Evolutionary conservation across 1,140 invertebrate species (phyloP), one percentile per base, ranked within the genome.

Genomic region (Gonatopus flavifemur): DNA sequence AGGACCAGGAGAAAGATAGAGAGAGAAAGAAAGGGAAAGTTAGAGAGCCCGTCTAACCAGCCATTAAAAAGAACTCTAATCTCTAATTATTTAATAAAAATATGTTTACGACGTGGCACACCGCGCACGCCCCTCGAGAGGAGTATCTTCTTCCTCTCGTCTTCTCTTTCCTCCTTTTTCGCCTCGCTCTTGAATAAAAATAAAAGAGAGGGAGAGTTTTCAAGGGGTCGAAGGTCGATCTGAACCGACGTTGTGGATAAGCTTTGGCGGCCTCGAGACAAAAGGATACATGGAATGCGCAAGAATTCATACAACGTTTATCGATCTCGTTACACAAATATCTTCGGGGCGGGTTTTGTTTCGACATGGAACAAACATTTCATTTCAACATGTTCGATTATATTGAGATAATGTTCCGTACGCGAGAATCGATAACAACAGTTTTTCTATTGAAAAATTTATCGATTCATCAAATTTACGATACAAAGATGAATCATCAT

Each of bases 1-100:
- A 67, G 22, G 40, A 70, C 67, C 67, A 55, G 58, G 70, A 66
- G 69, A 70, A 64, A 72, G 69, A 67, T 66, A 64, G 64, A 48
- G 44, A 52, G 37, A 35, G 48, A 36, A 20, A 22, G 43, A 18
- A 15, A 3, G 31, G 22, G 9, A 15, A 30, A n/a, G n/a, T n/a
- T n/a, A n/a, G n/a, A n/a, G n/a, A n/a, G n/a, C n/a, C n/a, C n/a
- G n/a, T n/a, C 72, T 70, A 76, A 77, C 74, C 72, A 65, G 36
- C 72, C 65, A 76, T 77, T 78, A 77, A 67, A 62, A 46, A 49
- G 51, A 67, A 52, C 70, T 63, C 72, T 73, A 76, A 77, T 76
- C 76, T 72, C 76, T 77, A 78, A 78, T 78, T 78, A 78, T 78
- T 78, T 77, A 78, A 78, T 77, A 77, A 77, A 77, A 77, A 74